Base-by-base conservation (phyloP, 2,888 invertebrate species). In the Ennomos fuscantarius region DNA sequence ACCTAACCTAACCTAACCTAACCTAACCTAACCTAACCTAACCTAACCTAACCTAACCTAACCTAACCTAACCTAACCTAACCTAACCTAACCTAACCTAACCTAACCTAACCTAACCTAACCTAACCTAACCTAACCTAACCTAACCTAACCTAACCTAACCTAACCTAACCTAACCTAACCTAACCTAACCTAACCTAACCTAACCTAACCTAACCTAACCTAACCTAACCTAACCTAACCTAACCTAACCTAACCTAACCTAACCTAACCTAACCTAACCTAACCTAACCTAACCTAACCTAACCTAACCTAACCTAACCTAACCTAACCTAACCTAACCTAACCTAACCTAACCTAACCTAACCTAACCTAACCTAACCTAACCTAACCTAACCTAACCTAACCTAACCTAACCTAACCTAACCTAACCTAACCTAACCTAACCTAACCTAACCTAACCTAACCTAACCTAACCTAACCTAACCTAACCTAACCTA, bases 291-390 rank as follows among this genome's bases (percentile, higher is more conserved):
- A 34, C 34, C 34, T 34, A 34, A 34, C 34, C 34, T 51, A 52
- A 52, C 44, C 44, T 44, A 44, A 44, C 44, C 43, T 44, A 52
- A 52, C 44, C 43, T 52, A 39, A 39, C 39, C 39, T 39, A 13
- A 13, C 12, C 11, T 39, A 11, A 12, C 13, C 12, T 39, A 13
- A 34, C 13, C 13, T 11, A 39, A 13, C 13, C 39, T 11, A 39
- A 12, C 11, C 13, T 39, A 13, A 12, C 11, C 39, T 39, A 13
- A 12, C 39, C 39, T 12, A 39, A 39, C 12, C 11, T 12, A 39
- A 12, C 13, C 11, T 12, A 39, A 39, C 13, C 39, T 39, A 12
- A 13, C 12, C 12, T 12, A 11, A 12, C 39, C 11, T 13, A 13
- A 39, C 13, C 13, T 11, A 39, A 11, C 11, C 11, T 39, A 39